Evolutionary conservation across 2,113 vertebrate genomes (phyloP).

Genomic region (Lepus europaeus): DNA sequence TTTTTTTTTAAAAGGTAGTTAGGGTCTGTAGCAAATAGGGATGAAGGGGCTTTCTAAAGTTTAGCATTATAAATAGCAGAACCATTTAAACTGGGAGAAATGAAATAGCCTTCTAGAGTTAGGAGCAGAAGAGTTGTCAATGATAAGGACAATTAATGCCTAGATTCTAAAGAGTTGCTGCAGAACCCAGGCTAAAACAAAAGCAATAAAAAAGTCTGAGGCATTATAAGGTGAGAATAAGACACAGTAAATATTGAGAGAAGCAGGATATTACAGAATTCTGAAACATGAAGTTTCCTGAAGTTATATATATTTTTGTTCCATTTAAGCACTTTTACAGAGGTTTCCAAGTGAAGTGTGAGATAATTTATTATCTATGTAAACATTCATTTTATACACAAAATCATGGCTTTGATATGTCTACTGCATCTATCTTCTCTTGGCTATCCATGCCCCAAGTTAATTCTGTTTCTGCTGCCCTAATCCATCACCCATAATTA

Average conservation of each 20-base stretch:
- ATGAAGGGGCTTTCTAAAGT: not conserved
- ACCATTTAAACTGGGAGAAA: not conserved
- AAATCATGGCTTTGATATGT: constrained; percentile 4
- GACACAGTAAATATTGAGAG: constrained; percentile 44
- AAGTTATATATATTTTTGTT: constrained; percentile 2
- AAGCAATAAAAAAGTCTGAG: not conserved
- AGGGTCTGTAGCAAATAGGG: not conserved
- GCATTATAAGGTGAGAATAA: constrained; percentile 17
- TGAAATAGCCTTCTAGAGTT: constrained; percentile 30
- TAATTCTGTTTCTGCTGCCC: not conserved
- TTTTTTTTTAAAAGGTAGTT: not conserved
- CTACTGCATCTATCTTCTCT: not conserved
- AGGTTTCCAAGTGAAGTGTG: not conserved
- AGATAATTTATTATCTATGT: constrained; percentile 37
- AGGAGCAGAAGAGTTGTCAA: not conserved
- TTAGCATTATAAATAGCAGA: constrained; percentile 7
- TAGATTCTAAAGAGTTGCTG: constrained; percentile 15
- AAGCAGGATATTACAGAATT: not conserved
- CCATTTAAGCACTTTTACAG: not conserved
- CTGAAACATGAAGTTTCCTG: not conserved
- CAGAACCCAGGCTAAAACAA: not conserved
- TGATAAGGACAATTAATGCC: constrained; percentile 22
- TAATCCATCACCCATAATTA: not conserved
- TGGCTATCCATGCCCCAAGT: not conserved
- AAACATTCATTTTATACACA: constrained; percentile 17